phyloP scores from a whole-genome alignment of 2,888 invertebrate species.

The Leptopilina syphax region DNA sequence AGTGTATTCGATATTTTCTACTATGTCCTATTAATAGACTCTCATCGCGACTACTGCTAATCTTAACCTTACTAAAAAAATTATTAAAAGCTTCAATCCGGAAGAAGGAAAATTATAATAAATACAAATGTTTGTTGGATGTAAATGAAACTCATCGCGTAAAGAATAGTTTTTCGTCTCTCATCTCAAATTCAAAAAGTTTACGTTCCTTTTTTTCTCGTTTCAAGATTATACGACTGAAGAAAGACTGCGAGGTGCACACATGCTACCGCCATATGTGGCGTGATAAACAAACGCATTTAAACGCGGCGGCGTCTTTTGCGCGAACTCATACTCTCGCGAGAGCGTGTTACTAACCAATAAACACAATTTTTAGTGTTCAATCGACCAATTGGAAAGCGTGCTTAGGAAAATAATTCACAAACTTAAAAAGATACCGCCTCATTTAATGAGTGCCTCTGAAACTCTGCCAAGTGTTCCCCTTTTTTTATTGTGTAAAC shows the following conservation, averaged over 20 bases:
- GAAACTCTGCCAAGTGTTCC: conserved; percentile 62
- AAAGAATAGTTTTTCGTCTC: not conserved
- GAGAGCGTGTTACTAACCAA: conserved; percentile 53
- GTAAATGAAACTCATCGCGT: no score
- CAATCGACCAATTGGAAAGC: conserved; percentile 57
- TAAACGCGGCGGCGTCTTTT: conserved; percentile 68
- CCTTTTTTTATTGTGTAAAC: conserved; percentile 30
- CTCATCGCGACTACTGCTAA: no score
- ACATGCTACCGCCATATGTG: conserved; percentile 75
- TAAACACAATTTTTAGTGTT: conserved; percentile 62
- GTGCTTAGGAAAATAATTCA: conserved; percentile 62
- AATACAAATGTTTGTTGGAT: no score
- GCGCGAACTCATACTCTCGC: conserved; percentile 53
- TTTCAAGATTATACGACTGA: conserved; percentile 1
- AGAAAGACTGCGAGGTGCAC: conserved; percentile 60
- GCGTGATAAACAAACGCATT: conserved; percentile 72
- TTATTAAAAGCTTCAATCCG: no score
- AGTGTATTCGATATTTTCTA: not conserved
- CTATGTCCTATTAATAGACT: conserved; percentile 17
- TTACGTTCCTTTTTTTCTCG: conserved; percentile 59
- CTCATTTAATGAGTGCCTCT: conserved; percentile 59
- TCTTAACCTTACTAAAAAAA: no score
- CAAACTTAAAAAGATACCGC: conserved; percentile 55
- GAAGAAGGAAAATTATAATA: no score
- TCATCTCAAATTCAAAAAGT: not conserved